phyloP scores from a whole-genome alignment of 2,113 vertebrate genomes.

The Lophotis ruficrista region DNA sequence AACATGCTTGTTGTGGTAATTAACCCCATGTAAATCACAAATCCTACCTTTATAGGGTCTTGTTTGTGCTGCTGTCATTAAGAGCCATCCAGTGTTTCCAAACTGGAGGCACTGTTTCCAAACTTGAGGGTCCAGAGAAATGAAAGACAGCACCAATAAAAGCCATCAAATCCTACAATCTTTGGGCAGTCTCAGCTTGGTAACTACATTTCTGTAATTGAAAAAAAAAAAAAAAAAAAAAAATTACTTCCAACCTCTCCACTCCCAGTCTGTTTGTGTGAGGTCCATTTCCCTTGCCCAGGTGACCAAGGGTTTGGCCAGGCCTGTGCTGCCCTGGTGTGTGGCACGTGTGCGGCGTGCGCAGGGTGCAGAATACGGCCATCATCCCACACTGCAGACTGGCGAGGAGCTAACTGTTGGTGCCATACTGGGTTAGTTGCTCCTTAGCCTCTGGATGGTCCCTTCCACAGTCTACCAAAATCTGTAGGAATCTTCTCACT shows the following conservation, averaged over 20 bases:
- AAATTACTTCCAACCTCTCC: not conserved
- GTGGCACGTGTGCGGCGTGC: accelerated
- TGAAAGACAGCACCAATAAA: not conserved
- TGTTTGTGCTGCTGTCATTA: constrained; percentile 27
- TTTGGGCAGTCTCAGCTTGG: not conserved
- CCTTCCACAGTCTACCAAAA: not conserved
- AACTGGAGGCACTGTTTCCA: constrained; percentile 5
- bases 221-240: not conserved
- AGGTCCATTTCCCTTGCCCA: not conserved
- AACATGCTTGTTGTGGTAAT: constrained; percentile 59
- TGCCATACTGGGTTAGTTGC: not conserved
- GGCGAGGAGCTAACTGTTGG: accelerated
- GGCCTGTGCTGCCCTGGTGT: not conserved
- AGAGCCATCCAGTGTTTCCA: constrained; percentile 5
- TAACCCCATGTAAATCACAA: constrained; percentile 34
- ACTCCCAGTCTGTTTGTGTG: accelerated
- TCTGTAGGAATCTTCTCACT: not conserved
- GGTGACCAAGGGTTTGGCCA: not conserved
- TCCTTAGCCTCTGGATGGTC: not conserved
- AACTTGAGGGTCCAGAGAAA: not conserved
- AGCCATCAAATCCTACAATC: accelerated
- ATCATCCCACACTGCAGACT: not conserved
- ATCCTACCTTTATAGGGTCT: constrained; percentile 20
- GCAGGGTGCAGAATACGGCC: accelerated
- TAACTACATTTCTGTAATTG: not conserved